Conservation (phyloP, 2,113 vertebrate species). For the Tachuris rubrigastra region DNA sequence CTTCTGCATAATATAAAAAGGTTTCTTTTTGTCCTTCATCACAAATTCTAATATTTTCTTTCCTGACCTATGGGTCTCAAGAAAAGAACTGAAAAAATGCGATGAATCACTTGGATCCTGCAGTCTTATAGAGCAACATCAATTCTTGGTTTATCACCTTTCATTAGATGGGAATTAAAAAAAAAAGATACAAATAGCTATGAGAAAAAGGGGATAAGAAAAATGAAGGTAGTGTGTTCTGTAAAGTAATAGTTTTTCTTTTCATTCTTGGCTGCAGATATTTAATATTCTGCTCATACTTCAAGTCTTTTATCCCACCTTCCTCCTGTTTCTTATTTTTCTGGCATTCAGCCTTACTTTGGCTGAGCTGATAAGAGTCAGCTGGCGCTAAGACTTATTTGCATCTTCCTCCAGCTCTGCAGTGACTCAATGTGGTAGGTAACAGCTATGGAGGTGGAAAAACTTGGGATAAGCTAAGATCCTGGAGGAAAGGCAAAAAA, state of each 20-base stretch:
- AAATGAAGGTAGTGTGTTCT: background rate
- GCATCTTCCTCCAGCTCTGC: background rate
- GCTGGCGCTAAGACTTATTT: conserved; percentile 10
- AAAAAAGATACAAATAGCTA: background rate
- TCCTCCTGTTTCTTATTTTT: conserved; percentile 45
- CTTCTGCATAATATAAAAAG: background rate
- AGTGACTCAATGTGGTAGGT: background rate
- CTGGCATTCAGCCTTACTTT: conserved; percentile 40
- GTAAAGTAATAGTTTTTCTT: background rate
- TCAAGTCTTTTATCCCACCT: conserved; percentile 17
- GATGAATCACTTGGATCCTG: background rate
- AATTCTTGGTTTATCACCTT: background rate
- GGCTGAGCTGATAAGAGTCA: conserved; percentile 47
- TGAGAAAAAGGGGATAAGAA: background rate
- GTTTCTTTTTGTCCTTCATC: background rate
- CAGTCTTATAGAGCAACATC: background rate
- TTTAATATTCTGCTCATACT: conserved; percentile 3
- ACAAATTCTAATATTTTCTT: background rate
- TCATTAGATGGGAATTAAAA: background rate
- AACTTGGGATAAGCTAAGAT: background rate
- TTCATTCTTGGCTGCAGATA: background rate
- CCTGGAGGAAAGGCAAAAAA: background rate
- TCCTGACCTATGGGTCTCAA: background rate
- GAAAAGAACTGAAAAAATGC: background rate
- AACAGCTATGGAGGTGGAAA: background rate